Conservation (phyloP, 2,888 invertebrate species). For the Nemurella pictetii region DNA sequence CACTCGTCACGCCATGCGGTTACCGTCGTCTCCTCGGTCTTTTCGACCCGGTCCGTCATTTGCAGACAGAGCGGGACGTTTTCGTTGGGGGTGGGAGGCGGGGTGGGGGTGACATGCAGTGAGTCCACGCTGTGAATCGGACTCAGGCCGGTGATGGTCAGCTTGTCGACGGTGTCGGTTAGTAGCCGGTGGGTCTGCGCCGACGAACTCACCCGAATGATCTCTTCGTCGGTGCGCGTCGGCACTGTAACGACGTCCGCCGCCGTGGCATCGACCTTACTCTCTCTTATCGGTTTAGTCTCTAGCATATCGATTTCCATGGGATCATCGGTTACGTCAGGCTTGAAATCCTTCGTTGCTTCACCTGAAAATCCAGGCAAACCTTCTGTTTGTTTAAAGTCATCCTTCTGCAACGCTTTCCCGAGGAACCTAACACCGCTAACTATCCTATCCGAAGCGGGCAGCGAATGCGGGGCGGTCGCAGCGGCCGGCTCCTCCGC, state of each 20-base stretch:
- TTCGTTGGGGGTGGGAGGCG: conserved; percentile 32
- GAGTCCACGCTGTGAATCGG: conserved; percentile 33
- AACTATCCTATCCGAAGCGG: neutral
- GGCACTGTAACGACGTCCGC: neutral
- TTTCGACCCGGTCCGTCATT: conserved; percentile 46
- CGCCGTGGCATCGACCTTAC: conserved; percentile 43
- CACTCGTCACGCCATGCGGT: conserved; percentile 45
- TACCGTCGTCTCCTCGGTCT: conserved; percentile 46
- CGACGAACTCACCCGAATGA: conserved; percentile 40
- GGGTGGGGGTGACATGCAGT: conserved; percentile 37
- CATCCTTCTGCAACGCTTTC: conserved; percentile 3
- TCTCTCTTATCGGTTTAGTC: neutral
- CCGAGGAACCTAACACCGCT: neutral
- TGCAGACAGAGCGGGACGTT: conserved; percentile 43
- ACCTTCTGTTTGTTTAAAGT: neutral
- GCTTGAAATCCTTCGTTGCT: neutral
- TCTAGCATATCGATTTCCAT: neutral
- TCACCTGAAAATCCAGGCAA: conserved; percentile 14
- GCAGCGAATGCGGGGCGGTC: neutral
- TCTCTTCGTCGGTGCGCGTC: conserved; percentile 38
- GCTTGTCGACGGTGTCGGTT: conserved; percentile 35
- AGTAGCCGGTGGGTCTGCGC: conserved; percentile 27
- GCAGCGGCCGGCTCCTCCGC: neutral
- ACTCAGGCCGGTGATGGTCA: conserved; percentile 26
- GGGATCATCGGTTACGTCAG: neutral